Evolutionary conservation across 2,888 invertebrate species (phyloP).

Genomic region (Catocala sponsa): DNA sequence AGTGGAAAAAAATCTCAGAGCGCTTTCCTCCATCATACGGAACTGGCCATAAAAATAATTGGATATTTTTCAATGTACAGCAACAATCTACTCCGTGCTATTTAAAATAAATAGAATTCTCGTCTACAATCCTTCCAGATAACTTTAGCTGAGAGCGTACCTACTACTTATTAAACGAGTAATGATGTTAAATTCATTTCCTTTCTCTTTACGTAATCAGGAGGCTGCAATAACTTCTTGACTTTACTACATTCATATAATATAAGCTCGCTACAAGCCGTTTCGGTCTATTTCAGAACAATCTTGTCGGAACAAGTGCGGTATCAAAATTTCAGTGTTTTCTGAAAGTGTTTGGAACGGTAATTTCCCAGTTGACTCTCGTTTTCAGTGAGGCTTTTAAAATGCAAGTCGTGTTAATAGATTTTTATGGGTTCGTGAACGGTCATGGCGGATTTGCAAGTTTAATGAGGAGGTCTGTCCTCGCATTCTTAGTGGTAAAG

Average conservation of each 20-base stretch:
- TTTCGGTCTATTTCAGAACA: conserved; percentile 10
- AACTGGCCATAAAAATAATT: conserved; percentile 16
- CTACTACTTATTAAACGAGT: conserved; percentile 1
- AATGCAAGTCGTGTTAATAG: conserved; percentile 28
- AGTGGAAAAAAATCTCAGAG: not conserved
- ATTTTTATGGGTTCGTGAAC: conserved; percentile 23
- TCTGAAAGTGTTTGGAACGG: conserved; percentile 28
- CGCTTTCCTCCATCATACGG: conserved; percentile 11
- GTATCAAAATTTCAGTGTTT: conserved; percentile 52
- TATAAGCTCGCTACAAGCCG: conserved; percentile 22
- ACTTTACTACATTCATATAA: conserved; percentile 43
- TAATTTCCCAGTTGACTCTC: conserved; percentile 54
- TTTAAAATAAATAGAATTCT: conserved; percentile 13
- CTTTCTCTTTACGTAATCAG: conserved; percentile 32
- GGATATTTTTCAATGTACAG: conserved; percentile 16
- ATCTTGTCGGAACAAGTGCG: conserved; percentile 14
- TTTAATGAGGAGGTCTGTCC: conserved; percentile 12
- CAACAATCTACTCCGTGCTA: conserved; percentile 5
- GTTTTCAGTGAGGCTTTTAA: conserved; percentile 29
- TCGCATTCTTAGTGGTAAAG: conserved; percentile 6
- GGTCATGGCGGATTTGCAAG: conserved; percentile 21
- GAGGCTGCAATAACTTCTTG: conserved; percentile 28
- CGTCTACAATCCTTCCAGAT: not conserved
- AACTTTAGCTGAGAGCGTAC: not conserved
- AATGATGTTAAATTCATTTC: conserved; percentile 37